Evolutionary conservation across 2,888 invertebrate species (phyloP).

Genomic region (Cylindroiulus punctatus): DNA sequence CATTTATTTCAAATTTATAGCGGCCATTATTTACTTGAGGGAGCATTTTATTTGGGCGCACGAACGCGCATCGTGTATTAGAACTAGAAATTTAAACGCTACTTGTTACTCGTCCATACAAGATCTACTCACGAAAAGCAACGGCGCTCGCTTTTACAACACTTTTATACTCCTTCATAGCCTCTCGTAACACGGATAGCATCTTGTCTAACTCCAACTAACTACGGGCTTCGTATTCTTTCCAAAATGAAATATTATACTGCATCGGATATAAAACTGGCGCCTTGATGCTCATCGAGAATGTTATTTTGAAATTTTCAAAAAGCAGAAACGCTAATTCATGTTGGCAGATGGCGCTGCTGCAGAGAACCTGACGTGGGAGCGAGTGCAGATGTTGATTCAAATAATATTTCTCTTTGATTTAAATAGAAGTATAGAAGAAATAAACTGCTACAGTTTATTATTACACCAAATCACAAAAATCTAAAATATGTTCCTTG

Average conservation of each 20-base stretch:
- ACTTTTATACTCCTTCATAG: background rate
- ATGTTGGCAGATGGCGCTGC: background rate
- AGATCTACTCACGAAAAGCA: background rate
- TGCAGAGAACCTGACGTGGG: no score
- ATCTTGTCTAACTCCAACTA: background rate
- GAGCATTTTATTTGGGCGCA: background rate
- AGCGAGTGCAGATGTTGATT: no score
- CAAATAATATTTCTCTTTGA: no score
- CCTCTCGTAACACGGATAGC: background rate
- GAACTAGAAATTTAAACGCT: slow-evolving; percentile 2
- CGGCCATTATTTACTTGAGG: slow-evolving; percentile 23
- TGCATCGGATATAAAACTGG: background rate
- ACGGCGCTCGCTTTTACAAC: background rate
- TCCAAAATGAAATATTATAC: background rate
- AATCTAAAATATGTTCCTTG: no score
- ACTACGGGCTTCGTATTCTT: slow-evolving; percentile 4
- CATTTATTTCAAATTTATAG: slow-evolving; percentile 20
- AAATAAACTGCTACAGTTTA: no score
- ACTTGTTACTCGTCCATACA: background rate
- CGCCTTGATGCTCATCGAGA: background rate
- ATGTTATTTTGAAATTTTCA: background rate
- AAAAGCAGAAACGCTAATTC: background rate
- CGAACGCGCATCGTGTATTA: background rate
- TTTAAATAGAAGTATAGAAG: no score
- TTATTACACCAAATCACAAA: no score